A percentile compares a stretch with the other conserved stretches of the same genome.
Conservation (phyloP, 2,888 invertebrate genomes). For the Dynastes maya region DNA sequence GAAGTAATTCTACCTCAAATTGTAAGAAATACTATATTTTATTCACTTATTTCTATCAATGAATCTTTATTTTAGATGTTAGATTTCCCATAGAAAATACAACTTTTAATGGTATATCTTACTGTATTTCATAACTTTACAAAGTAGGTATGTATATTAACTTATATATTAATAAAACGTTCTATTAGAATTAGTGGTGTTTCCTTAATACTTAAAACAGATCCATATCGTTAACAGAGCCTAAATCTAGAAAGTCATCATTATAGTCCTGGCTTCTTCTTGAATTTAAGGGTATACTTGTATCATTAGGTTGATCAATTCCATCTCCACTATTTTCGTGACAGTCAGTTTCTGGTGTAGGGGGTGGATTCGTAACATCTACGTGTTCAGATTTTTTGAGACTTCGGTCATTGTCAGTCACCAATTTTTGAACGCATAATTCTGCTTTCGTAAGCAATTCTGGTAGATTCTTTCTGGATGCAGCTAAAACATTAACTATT, state of each 20-base stretch:
- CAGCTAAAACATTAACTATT: slow-evolving; percentile 45
- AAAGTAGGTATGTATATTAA: slow-evolving; percentile 11
- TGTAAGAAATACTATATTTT: slow-evolving; percentile 65
- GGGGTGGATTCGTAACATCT: slow-evolving; percentile 82
- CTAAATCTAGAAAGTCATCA: slow-evolving; percentile 82
- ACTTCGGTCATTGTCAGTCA: slow-evolving; percentile 62
- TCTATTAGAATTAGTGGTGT: slow-evolving; percentile 8
- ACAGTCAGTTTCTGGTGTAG: slow-evolving; percentile 85
- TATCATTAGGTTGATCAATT: slow-evolving; percentile 59
- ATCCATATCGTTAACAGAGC: slow-evolving; percentile 74
- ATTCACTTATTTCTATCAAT: not conserved
- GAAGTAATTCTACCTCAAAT: slow-evolving; percentile 75
- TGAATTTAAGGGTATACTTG: slow-evolving; percentile 45
- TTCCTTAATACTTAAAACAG: slow-evolving; percentile 61
- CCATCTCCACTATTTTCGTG: slow-evolving; percentile 77
- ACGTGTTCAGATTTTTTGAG: slow-evolving; percentile 72
- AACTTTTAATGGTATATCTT: not conserved
- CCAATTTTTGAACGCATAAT: slow-evolving; percentile 65
- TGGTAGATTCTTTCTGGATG: slow-evolving; percentile 69
- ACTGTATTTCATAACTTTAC: slow-evolving; percentile 31
- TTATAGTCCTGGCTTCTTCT: slow-evolving; percentile 72
- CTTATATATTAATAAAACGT: slow-evolving; percentile 33
- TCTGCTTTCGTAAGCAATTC: slow-evolving; percentile 78
- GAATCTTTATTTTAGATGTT: slow-evolving; percentile 71
- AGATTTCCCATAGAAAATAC: slow-evolving; percentile 70